phyloP scores from a whole-genome alignment of 2,888 invertebrate genomes.

The Epistrophe eligans region DNA sequence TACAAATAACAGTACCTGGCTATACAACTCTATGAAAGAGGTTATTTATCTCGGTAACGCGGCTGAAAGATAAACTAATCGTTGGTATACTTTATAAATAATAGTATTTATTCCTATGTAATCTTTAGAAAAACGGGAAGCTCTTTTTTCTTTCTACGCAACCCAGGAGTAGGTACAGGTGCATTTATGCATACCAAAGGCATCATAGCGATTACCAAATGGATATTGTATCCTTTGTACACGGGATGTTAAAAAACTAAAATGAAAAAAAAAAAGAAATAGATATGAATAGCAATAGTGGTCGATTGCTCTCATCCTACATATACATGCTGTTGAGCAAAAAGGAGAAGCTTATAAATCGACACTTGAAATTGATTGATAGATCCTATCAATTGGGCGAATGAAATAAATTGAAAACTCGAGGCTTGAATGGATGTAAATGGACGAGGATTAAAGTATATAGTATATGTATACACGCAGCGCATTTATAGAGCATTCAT shows the following conservation, averaged over 20 bases:
- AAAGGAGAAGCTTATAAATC: slow-evolving; percentile 73
- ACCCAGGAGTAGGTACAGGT: background rate
- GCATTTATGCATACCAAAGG: background rate
- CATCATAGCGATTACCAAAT: slow-evolving; percentile 7
- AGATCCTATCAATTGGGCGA: slow-evolving; percentile 75
- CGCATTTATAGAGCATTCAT: slow-evolving; percentile 34
- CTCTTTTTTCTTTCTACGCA: background rate
- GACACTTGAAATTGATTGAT: slow-evolving; percentile 75
- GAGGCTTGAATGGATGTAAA: slow-evolving; percentile 63
- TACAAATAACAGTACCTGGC: too few species aligned
- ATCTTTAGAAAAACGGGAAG: background rate
- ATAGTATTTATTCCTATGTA: background rate
- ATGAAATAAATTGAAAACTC: slow-evolving; percentile 74
- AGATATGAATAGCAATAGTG: slow-evolving; percentile 23
- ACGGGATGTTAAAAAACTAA: slow-evolving; percentile 6
- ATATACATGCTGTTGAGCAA: slow-evolving; percentile 14
- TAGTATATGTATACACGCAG: slow-evolving; percentile 17
- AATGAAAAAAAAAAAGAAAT: background rate
- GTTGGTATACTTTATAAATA: too few species aligned
- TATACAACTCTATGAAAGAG: too few species aligned
- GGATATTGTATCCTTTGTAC: slow-evolving; percentile 43
- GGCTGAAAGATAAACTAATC: too few species aligned
- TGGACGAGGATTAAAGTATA: slow-evolving; percentile 54
- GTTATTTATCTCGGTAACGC: too few species aligned
- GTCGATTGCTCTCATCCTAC: slow-evolving; percentile 36